Percentiles rank a stretch among this genome's conserved stretches.
Evolutionary conservation across 92 coral and sea anemone species (phyloP).

Genomic region (Epizoanthus rinbou): DNA sequence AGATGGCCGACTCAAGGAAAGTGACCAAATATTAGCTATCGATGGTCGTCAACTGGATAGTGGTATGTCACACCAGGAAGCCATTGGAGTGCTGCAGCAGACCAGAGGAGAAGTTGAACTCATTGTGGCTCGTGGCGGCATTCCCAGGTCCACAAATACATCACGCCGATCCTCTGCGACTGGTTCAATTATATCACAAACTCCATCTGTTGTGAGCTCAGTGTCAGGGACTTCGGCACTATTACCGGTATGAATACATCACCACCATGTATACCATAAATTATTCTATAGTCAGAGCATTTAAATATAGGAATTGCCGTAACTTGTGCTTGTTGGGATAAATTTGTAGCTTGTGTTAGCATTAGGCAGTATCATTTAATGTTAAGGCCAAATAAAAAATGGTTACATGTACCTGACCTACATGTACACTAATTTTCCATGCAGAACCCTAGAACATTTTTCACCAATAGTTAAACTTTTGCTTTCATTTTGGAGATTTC

Average conservation of each 20-base stretch:
- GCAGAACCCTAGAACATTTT: no score
- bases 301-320: no score
- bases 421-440: no score
- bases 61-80: conserved; percentile 96
- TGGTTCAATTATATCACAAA: conserved; percentile 86
- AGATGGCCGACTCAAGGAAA: conserved; percentile 92
- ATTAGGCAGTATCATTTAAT: not conserved
- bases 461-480: no score
- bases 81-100: conserved; percentile 94
- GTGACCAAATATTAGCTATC: conserved; percentile 97
- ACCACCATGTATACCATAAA: no score
- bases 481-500: no score
- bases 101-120: conserved; percentile 92
- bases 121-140: conserved; percentile 92
- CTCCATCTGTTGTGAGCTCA: conserved; percentile 90
- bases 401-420: no score
- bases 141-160: conserved; percentile 76
- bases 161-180: conserved; percentile 93
- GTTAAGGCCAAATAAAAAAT: no score
- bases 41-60: conserved; percentile 89
- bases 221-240: conserved; percentile 79
- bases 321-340: not conserved
- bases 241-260: conserved; percentile 68
- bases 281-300: no score
- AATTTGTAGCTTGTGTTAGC: not conserved